A percentile compares a stretch with the other conserved stretches of the same genome.
Conservation (phyloP, 1,140 invertebrate species). For the Tyrophagus putrescentiae region DNA sequence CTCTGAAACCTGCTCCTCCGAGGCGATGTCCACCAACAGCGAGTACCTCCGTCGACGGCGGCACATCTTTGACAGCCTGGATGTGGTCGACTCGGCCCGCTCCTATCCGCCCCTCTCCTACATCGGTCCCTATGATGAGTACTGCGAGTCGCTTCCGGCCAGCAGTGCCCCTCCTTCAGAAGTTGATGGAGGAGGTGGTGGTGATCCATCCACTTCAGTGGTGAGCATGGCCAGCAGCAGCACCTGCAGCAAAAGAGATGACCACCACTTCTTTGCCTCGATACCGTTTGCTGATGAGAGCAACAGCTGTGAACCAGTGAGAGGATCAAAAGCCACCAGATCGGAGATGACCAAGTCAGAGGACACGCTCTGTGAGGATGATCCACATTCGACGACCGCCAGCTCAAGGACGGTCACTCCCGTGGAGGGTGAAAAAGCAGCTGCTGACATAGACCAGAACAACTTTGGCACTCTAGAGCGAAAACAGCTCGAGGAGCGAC, state of each 20-base stretch:
- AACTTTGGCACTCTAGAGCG: not conserved
- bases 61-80: slow-evolving; percentile 1
- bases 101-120: slow-evolving; percentile 10
- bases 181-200: not conserved
- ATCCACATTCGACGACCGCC: not conserved
- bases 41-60: not conserved
- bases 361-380: not conserved
- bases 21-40: too few relatives aligned
- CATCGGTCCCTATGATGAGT: not conserved
- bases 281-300: not conserved
- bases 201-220: not conserved
- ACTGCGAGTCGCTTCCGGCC: too few relatives aligned
- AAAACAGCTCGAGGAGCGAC: slow-evolving; percentile 10
- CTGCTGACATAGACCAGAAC: not conserved
- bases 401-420: not conserved
- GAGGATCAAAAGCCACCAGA: too few relatives aligned
- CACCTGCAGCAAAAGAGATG: not conserved
- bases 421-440: not conserved
- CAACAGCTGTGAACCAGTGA: not conserved
- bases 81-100: slow-evolving; percentile 4
- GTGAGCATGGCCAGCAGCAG: not conserved
- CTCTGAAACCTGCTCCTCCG: too few relatives aligned
- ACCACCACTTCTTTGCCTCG: too few relatives aligned
- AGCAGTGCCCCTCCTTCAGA: not conserved
- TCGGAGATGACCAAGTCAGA: not conserved